Evolutionary conservation across 1,140 invertebrate species (phyloP).

Genomic region (Drosophila melanica): DNA sequence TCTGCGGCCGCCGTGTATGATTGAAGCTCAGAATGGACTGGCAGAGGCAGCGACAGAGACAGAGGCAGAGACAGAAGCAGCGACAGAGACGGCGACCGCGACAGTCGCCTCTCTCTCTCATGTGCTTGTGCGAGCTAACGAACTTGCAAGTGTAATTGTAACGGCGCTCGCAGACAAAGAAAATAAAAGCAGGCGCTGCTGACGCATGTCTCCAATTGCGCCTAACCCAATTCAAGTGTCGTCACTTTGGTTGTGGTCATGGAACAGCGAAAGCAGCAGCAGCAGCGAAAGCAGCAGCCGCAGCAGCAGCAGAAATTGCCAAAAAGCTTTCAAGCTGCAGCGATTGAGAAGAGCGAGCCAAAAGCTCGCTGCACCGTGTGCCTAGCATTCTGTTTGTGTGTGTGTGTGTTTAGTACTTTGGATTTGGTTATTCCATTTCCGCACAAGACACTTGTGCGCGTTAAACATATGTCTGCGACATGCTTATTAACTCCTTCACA

Average conservation of each 20-base stretch:
- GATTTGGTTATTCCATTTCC: slow-evolving; percentile 16
- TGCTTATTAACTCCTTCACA: background rate
- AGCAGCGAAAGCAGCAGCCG: background rate
- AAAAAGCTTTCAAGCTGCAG: slow-evolving; percentile 28
- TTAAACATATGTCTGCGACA: slow-evolving; percentile 19
- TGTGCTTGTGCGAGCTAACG: slow-evolving; percentile 14
- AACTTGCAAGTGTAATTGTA: slow-evolving; percentile 41
- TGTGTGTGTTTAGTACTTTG: slow-evolving; percentile 21
- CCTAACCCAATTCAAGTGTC: slow-evolving; percentile 73
- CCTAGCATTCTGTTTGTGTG: background rate
- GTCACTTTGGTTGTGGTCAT: slow-evolving; percentile 59
- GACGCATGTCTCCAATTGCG: slow-evolving; percentile 67
- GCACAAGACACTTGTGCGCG: slow-evolving; percentile 16
- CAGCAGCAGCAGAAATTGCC: background rate
- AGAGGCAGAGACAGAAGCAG: background rate
- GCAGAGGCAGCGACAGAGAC: background rate
- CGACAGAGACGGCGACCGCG: background rate
- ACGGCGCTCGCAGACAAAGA: slow-evolving; percentile 37
- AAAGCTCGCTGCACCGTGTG: slow-evolving; percentile 25
- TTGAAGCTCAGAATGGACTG: slow-evolving; percentile 72
- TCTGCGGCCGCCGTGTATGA: slow-evolving; percentile 56
- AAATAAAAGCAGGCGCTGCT: slow-evolving; percentile 34
- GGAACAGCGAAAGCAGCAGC: slow-evolving; percentile 36
- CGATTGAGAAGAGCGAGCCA: slow-evolving; percentile 1
- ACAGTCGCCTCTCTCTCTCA: background rate